Conservation (phyloP, 2,888 invertebrate genomes). For the Onthophagus sagittarius region DNA sequence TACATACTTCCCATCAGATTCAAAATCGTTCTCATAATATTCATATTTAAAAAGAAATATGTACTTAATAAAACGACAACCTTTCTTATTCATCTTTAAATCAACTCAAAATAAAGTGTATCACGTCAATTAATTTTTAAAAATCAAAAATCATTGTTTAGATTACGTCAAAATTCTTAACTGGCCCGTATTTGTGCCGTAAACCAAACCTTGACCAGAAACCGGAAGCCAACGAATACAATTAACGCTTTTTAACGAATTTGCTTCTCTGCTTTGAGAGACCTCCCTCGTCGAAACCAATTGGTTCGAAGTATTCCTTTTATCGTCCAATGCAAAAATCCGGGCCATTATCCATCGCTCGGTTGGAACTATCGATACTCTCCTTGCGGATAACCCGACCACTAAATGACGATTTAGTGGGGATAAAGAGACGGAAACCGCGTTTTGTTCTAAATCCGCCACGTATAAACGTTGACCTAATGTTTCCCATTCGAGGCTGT, state of each 20-base stretch:
- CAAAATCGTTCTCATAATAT: not conserved
- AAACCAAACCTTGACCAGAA: constrained; percentile 79
- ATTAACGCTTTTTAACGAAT: constrained; percentile 68
- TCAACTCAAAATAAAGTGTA: not conserved
- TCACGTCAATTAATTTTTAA: not conserved
- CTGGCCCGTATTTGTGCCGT: constrained; percentile 82
- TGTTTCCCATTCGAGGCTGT: constrained; percentile 71
- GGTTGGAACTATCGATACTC: constrained; percentile 56
- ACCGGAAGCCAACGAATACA: constrained; percentile 81
- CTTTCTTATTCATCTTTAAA: not conserved
- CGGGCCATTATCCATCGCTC: constrained; percentile 52
- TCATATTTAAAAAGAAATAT: not conserved
- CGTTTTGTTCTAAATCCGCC: constrained; percentile 72
- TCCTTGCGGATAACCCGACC: constrained; percentile 72
- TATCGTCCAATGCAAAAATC: constrained; percentile 47
- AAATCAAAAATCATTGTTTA: not conserved
- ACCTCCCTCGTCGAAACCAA: constrained; percentile 61
- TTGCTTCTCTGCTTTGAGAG: constrained; percentile 61
- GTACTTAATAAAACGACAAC: not conserved
- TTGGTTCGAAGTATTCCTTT: constrained; percentile 35
- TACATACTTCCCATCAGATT: not conserved
- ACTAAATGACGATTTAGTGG: constrained; percentile 74
- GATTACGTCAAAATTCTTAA: constrained; percentile 61
- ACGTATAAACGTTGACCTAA: constrained; percentile 75
- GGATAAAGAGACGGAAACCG: constrained; percentile 81